These are phyloP conservation scores for Tauraco erythrolophus DNA, from an alignment of 2,113 vertebrate species.

Conservation along the genomic window DNA sequence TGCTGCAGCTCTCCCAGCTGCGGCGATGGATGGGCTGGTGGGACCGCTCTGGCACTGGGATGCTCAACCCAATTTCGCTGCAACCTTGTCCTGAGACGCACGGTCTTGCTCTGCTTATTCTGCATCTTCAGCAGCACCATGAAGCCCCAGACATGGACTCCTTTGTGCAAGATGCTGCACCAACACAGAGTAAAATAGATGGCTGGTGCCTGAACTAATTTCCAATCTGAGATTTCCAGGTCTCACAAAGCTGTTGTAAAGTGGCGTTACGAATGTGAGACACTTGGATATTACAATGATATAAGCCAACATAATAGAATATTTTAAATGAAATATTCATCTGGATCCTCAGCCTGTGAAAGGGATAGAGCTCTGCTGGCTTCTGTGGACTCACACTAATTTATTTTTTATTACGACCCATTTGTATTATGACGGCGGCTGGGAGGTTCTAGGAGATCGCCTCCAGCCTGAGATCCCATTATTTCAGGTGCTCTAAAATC, in stretches of 20 bases:
- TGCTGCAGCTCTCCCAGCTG: not conserved
- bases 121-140: not conserved
- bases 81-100: rapidly evolving
- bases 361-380: slow-evolving; percentile 15
- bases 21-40: not conserved
- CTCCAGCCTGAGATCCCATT: slow-evolving; percentile 1
- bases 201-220: not conserved
- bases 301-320: not conserved
- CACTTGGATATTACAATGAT: not conserved
- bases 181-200: not conserved
- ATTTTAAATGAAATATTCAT: slow-evolving; percentile 50
- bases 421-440: not conserved
- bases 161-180: not conserved
- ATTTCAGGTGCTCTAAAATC: slow-evolving; percentile 43
- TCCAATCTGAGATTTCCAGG: not conserved
- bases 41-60: not conserved
- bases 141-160: rapidly evolving
- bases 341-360: not conserved
- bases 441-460: not conserved
- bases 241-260: not conserved
- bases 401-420: slow-evolving; percentile 53
- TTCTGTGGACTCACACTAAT: slow-evolving; percentile 55
- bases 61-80: rapidly evolving
- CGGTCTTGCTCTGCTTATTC: not conserved
- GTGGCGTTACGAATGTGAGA: not conserved